phyloP scores from a whole-genome alignment of 2,797 vertebrate species.

The Gymnothorax reevesii region DNA sequence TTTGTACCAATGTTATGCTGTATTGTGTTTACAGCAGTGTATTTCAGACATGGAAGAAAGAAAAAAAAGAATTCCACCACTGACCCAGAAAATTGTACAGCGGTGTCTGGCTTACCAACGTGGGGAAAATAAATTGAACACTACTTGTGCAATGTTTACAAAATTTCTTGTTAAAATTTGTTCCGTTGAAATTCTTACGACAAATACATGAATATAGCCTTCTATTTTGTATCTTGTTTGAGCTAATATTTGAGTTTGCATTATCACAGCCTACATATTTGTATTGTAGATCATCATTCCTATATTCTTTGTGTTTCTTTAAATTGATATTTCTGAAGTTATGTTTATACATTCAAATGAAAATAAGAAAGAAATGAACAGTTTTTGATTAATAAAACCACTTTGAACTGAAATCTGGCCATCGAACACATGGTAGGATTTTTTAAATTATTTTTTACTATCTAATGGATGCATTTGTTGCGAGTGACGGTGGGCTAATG shows the following conservation, averaged over 20 bases:
- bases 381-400: neutral
- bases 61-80: neutral
- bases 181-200: slow-evolving; percentile 14
- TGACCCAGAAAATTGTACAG: slow-evolving; percentile 24
- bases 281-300: neutral
- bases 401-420: neutral
- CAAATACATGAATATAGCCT: neutral
- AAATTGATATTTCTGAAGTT: neutral
- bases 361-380: neutral
- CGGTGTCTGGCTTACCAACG: slow-evolving; percentile 1
- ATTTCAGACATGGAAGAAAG: slow-evolving; percentile 6
- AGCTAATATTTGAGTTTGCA: neutral
- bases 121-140: slow-evolving; percentile 9
- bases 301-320: neutral
- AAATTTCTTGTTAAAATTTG: slow-evolving; percentile 23
- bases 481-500: neutral
- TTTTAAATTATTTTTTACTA: neutral
- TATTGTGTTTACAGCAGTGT: neutral
- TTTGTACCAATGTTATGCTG: slow-evolving; percentile 2
- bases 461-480: neutral
- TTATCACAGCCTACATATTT: neutral
- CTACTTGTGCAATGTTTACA: slow-evolving; percentile 33
- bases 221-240: neutral
- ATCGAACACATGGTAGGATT: neutral
- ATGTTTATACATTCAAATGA: neutral